Evolutionary conservation across 2,888 invertebrate genomes (phyloP).

Genomic region (Drosophila anomelani): DNA sequence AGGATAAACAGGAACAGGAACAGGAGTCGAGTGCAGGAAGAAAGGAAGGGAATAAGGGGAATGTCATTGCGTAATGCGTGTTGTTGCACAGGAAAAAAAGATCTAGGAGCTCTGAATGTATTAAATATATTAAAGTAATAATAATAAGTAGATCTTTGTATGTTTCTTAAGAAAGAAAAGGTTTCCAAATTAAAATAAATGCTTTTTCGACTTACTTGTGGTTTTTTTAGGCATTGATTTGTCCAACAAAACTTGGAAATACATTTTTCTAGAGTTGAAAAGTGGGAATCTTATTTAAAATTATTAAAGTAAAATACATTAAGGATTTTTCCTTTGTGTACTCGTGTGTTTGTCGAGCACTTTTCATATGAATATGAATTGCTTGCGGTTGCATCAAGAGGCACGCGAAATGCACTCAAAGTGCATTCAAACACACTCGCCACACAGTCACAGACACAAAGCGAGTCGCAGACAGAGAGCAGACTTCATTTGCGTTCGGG

Average conservation of each 20-base stretch:
- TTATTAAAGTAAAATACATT: neutral
- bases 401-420: conserved; percentile 49
- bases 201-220: neutral
- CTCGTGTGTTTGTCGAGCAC: conserved; percentile 63
- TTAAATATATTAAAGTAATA: neutral
- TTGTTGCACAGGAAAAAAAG: conserved; percentile 11
- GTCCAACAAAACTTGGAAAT: neutral
- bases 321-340: neutral
- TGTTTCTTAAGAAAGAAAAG: too few species aligned
- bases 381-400: conserved; percentile 77
- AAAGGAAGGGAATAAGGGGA: conserved; percentile 1
- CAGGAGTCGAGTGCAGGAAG: conserved; percentile 40
- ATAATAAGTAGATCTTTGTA: too few species aligned
- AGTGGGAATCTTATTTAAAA: neutral
- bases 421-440: conserved; percentile 49
- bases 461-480: conserved; percentile 23
- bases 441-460: conserved; percentile 28
- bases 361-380: conserved; percentile 79
- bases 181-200: neutral
- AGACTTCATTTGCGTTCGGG: conserved; percentile 25
- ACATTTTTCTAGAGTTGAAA: rapidly evolving
- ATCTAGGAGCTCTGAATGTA: neutral
- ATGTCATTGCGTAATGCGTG: conserved; percentile 33
- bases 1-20: conserved; percentile 51
- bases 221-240: neutral